These are phyloP conservation scores for Antechinus flavipes DNA, from an alignment of 2,113 vertebrate species.

Conservation along the genomic window DNA sequence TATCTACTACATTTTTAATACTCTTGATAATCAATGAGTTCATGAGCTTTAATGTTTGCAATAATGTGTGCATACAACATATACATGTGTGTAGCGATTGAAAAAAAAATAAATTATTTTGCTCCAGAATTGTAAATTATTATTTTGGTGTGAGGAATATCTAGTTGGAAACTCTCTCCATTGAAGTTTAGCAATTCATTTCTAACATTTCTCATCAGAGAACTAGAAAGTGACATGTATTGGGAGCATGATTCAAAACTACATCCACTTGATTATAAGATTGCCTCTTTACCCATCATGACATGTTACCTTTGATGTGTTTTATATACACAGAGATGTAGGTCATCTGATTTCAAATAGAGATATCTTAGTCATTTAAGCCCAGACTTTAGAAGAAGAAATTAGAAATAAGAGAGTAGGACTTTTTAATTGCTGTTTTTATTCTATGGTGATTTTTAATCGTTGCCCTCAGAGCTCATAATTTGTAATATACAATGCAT, in stretches of 20 bases:
- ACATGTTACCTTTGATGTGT: neutral
- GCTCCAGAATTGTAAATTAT: neutral
- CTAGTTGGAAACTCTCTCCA: neutral
- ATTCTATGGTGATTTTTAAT: constrained; percentile 11
- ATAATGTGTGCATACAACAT: neutral
- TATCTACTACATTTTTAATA: neutral
- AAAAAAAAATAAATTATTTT: neutral
- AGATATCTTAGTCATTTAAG: neutral
- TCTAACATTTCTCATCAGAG: neutral
- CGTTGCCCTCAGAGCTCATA: neutral
- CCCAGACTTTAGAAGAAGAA: neutral
- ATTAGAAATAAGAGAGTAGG: neutral
- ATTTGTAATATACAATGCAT: neutral
- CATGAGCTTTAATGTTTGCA: neutral
- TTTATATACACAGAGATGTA: neutral
- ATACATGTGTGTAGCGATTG: neutral
- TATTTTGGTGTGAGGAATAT: neutral
- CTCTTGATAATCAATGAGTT: neutral
- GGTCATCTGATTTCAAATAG: neutral
- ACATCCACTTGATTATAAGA: neutral
- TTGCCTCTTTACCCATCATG: neutral
- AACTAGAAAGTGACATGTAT: neutral
- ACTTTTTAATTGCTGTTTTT: neutral
- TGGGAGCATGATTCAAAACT: neutral
- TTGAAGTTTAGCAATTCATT: neutral